Conservation (phyloP, 2,888 invertebrate species). For the Papilio demoleus region DNA sequence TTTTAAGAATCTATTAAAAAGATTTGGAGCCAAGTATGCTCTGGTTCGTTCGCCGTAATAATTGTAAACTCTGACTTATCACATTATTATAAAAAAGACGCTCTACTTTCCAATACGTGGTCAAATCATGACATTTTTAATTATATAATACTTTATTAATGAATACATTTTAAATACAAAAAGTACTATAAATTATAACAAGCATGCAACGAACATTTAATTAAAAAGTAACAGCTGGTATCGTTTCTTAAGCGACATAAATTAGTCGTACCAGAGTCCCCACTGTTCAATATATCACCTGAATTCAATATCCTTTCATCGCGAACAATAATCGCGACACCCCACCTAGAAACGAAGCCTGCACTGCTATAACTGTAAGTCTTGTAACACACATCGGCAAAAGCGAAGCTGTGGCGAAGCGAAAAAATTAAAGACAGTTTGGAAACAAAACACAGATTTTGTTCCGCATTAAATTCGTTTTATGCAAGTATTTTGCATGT, state of each 20-base stretch:
- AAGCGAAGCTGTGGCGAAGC: neutral
- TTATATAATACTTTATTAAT: too few species aligned
- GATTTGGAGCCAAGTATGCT: too few species aligned
- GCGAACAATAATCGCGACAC: constrained; percentile 33
- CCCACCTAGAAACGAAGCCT: constrained; percentile 22
- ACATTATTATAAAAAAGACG: too few species aligned
- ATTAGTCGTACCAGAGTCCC: constrained; percentile 15
- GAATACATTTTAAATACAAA: too few species aligned
- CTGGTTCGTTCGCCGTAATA: too few species aligned
- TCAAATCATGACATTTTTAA: too few species aligned
- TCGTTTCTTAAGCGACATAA: constrained; percentile 20
- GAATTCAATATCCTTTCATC: constrained; percentile 41
- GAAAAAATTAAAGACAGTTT: too few species aligned
- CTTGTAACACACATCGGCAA: neutral
- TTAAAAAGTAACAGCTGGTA: constrained; percentile 11
- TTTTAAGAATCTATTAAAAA: too few species aligned
- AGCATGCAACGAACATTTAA: neutral
- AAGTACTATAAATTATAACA: constrained; percentile 11
- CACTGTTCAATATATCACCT: constrained; percentile 34
- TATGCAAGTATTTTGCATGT: neutral
- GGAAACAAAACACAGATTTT: neutral
- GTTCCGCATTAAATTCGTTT: neutral
- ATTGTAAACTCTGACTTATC: too few species aligned
- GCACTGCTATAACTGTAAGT: constrained; percentile 11
- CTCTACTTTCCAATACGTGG: too few species aligned